These are phyloP conservation scores for Ceratosolen fusciceps DNA, from an alignment of 1,140 invertebrate species.

Conservation along the genomic window DNA sequence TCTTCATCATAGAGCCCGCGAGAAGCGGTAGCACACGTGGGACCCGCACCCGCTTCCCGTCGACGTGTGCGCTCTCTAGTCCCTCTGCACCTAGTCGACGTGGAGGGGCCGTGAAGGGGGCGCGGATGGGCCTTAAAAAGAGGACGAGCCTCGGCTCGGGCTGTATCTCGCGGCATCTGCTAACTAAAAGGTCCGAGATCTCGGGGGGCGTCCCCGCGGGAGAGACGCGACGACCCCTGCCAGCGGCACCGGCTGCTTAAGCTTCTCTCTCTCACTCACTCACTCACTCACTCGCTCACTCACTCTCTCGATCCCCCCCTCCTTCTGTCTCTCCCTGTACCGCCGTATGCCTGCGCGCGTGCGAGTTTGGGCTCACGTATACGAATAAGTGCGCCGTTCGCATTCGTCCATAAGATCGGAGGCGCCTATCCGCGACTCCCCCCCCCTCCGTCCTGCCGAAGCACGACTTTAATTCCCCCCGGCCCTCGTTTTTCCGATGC, in stretches of 20 bases:
- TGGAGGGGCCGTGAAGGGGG: neutral
- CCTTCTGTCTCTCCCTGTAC: too few species aligned
- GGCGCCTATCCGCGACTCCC: conserved; percentile 1
- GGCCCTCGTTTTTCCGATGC: neutral
- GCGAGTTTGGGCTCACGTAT: conserved; percentile 31
- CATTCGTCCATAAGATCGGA: neutral
- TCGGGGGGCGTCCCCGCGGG: conserved; percentile 31
- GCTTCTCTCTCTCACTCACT: too few species aligned
- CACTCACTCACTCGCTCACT: too few species aligned
- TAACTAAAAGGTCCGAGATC: conserved; percentile 66
- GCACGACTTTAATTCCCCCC: too few species aligned
- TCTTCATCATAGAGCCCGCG: conserved; percentile 23
- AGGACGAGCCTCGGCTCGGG: conserved; percentile 19
- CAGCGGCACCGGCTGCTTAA: neutral
- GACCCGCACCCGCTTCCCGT: conserved; percentile 18
- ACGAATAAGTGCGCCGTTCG: conserved; percentile 49
- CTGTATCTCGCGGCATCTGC: conserved; percentile 67
- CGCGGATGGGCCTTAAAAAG: neutral
- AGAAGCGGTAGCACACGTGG: conserved; percentile 33
- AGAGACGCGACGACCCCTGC: conserved; percentile 29
- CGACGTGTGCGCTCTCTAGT: neutral
- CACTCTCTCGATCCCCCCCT: too few species aligned
- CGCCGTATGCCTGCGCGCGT: conserved; percentile 44
- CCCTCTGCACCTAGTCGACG: neutral
- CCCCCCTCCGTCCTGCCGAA: neutral